Evolutionary conservation across 2,888 invertebrate genomes (phyloP), one percentile per base, ranked within the genome.

Genomic region (Cantharis nigra): DNA sequence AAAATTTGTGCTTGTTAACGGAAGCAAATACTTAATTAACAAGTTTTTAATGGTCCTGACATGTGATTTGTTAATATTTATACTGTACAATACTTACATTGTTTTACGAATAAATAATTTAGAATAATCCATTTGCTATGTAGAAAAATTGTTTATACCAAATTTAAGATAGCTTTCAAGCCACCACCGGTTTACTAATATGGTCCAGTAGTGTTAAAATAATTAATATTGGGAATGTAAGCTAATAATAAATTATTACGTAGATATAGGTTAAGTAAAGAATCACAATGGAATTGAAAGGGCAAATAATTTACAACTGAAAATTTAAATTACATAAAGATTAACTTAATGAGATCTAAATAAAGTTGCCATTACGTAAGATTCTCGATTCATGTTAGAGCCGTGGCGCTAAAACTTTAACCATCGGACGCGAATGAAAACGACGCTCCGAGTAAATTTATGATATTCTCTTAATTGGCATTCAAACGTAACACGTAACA

Each of bases 311-410:
- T 67, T 67, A 67, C 26, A 26, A 67, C 23, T 67, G 13, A 18
- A 67, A 67, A 67, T 67, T 67, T 67, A 67, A 67, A 67, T 67
- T 23, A 20, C 65, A 67, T 67, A 67, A 67, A 67, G 23, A n/a
- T 23, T 14, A 67, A 26, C 26, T 67, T 16, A 67, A 67, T 16
- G 20, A 64, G 64, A 20, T 64, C 20, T 64, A 64, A 64, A 64
- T 64, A 67, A 65, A 67, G 65, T 67, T 67, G 26, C 65, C 14
- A 67, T 67, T 67, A 23, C 18, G 65, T 67, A 67, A 67, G 23
- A 23, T 67, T 67, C 23, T n/a, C 18, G 23, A 23, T 23, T 26
- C 23, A 11, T n/a, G 65, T 23, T 26, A 23, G 16, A 67, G n/a
- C 23, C 23, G 65, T 26, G 23, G 65, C 65, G 65, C 65, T 26